A percentile compares a stretch with the other conserved stretches of the same genome.
Conservation (phyloP, 2,113 vertebrate species). For the Phalacrocorax pelagicus region DNA sequence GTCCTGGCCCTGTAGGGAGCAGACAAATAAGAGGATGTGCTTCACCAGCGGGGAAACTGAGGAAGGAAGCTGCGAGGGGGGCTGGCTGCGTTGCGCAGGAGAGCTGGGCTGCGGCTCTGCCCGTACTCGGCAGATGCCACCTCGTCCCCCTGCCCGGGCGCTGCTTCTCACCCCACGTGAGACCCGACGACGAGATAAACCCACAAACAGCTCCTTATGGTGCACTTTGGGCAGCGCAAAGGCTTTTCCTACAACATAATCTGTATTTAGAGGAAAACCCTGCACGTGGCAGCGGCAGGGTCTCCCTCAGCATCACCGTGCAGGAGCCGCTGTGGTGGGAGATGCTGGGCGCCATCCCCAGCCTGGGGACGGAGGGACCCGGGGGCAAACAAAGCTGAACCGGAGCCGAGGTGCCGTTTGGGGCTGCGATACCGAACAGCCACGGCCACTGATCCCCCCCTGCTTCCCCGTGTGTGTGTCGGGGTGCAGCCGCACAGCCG, state of each 20-base stretch:
- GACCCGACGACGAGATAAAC: neutral
- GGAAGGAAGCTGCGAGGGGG: fast-evolving
- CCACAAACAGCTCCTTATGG: fast-evolving
- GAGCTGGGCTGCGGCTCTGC: neutral
- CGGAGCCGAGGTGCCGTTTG: fast-evolving
- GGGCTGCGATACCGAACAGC: fast-evolving
- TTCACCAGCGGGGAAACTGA: neutral
- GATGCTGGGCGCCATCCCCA: neutral
- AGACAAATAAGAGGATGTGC: fast-evolving
- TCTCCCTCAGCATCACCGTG: neutral
- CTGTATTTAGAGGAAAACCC: neutral
- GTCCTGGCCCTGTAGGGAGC: neutral
- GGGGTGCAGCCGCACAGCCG: neutral
- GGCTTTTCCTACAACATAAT: fast-evolving
- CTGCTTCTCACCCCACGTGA: neutral
- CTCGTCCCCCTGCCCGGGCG: neutral
- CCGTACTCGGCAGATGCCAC: fast-evolving
- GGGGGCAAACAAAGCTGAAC: neutral
- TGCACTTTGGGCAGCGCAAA: neutral
- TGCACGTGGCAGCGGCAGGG: fast-evolving
- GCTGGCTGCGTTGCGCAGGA: neutral
- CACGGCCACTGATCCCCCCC: neutral
- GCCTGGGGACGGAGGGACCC: fast-evolving
- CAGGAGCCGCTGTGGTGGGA: fast-evolving
- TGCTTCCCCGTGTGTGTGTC: fast-evolving